Conservation (phyloP, 2,113 vertebrate species). For the Edolisoma coerulescens region DNA sequence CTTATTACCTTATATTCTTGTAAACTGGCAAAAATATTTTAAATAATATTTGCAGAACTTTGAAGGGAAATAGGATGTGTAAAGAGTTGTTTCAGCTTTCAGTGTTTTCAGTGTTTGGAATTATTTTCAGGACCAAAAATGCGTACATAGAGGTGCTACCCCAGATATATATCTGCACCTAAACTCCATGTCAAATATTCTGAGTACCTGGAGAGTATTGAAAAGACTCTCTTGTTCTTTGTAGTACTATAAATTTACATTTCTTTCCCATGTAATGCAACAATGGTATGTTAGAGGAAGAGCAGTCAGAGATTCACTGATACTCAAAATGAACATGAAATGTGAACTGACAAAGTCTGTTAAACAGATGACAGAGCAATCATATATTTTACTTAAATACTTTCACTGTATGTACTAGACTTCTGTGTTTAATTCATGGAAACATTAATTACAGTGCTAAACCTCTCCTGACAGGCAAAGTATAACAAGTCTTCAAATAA, state of each 20-base stretch:
- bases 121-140: neutral
- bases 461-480: constrained; percentile 2
- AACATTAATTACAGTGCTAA: neutral
- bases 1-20: neutral
- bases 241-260: neutral
- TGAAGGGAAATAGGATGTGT: neutral
- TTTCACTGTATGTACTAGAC: neutral
- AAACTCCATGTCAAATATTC: neutral
- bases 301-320: neutral
- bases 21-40: neutral
- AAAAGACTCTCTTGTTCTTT: neutral
- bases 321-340: neutral
- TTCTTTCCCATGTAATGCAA: neutral
- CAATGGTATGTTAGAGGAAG: neutral
- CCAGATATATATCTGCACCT: neutral
- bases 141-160: neutral
- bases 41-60: neutral
- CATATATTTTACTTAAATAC: constrained; percentile 10
- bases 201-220: neutral
- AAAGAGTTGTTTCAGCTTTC: neutral
- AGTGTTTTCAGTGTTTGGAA: neutral
- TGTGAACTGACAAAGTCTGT: neutral
- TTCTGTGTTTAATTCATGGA: constrained; percentile 22
- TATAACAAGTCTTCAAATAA: constrained; percentile 27
- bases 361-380: neutral